Base-by-base conservation (phyloP, 2,797 vertebrate genomes). In the Rhinogobio ventralis region DNA sequence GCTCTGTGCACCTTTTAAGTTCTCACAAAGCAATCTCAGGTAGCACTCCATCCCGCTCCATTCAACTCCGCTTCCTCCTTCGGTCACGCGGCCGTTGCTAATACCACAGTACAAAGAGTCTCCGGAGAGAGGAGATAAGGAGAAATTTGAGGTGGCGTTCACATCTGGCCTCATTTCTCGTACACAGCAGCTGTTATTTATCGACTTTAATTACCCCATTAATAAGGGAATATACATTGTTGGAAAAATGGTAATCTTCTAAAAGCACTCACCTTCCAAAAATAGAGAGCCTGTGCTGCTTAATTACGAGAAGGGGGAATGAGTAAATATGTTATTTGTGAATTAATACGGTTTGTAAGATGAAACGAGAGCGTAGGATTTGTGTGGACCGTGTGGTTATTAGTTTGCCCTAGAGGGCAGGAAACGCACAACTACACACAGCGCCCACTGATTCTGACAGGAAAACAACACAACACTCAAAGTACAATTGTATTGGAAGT, bases 131-230 rank as follows among this genome's bases (percentile, higher is more conserved):
- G 53, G 66, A 39, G 88, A 90, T 90, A 90, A 90, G 87, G 69
- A 62, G 67, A 85, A 85, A 86, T 88, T 88, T 86, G 69, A 80
- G 74, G 49, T 76, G 72, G 78, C 51, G 81, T 82, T 85, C 68
- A 76, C 88, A 69, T 88, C 80, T 79, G 36, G 77, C 84, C 75
- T 76, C 68, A 33, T 74, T 86, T 82, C 86, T 76, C 67, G 49
- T 46, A 73, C 79, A 83, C 76, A 62, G 33, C 81, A 33, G 46
- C 49, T 67, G 69, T 79, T 87, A 79, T 89, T 91, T 90, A 90
- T 90, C 86, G 53, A 86, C 82, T 90, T 91, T 92, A 91, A 92
- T 91, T 91, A 88, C 85, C 79, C 55, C 79, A 85, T 89, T 89
- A 91, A 89, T 90, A 83, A 79, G 84, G 82, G 87, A 88, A 82